Conservation (phyloP, 1,140 invertebrate genomes). For the Arctopsyche grandis region DNA sequence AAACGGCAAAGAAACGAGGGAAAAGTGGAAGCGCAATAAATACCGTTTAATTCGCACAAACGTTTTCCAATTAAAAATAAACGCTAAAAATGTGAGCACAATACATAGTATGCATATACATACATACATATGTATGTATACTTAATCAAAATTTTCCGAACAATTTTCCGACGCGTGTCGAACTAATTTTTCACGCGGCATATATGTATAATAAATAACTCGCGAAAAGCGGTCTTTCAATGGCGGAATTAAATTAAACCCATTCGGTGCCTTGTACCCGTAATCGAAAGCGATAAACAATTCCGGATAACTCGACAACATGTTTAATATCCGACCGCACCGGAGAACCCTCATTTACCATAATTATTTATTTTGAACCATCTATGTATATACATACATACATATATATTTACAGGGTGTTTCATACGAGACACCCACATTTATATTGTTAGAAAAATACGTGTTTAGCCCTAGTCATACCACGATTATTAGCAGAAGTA, state of each 20-base stretch:
- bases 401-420: background rate
- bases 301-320: constrained; percentile 14
- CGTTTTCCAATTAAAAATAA: background rate
- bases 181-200: too few relatives aligned
- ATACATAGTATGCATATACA: too few relatives aligned
- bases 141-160: too few relatives aligned
- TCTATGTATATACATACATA: background rate
- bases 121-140: too few relatives aligned
- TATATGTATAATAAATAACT: background rate
- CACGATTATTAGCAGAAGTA: too few relatives aligned
- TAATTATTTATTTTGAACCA: constrained; percentile 3
- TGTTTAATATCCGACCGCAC: constrained; percentile 23
- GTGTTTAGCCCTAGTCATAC: too few relatives aligned
- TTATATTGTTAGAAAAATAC: too few relatives aligned
- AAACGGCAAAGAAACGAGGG: background rate
- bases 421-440: too few relatives aligned
- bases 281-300: constrained; percentile 22
- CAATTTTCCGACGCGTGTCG: too few relatives aligned
- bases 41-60: background rate
- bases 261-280: background rate
- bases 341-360: constrained; percentile 20
- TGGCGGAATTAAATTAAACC: constrained; percentile 11
- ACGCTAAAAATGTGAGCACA: background rate
- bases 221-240: background rate
- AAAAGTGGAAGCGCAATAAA: background rate